Evolutionary conservation across 2,888 invertebrate species (phyloP).

Genomic region (Drosophila putrida): DNA sequence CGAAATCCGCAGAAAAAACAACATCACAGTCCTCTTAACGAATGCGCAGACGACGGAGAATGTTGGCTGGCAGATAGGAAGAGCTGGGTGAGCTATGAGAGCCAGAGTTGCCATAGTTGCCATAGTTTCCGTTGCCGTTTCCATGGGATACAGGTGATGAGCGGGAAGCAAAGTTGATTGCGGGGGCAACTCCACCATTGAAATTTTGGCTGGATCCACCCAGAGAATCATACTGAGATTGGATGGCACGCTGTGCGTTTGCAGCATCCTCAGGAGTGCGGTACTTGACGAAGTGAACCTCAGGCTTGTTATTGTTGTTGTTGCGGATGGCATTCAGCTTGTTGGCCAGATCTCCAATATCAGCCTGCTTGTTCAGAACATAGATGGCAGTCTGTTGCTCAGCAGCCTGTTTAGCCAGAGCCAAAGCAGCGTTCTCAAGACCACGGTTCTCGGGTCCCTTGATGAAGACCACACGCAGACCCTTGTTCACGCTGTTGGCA

Average conservation of each 20-base stretch:
- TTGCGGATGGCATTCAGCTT: conserved; percentile 69
- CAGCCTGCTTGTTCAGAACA: conserved; percentile 79
- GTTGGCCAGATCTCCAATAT: conserved; percentile 73
- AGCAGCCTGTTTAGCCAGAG: conserved; percentile 73
- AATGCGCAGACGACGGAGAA: conserved; percentile 76
- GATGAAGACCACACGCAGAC: conserved; percentile 84
- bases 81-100: conserved; percentile 49
- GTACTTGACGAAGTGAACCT: conserved; percentile 84
- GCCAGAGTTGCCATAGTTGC: conserved; percentile 17
- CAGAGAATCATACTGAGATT: conserved; percentile 76
- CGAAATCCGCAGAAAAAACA: conserved; percentile 28
- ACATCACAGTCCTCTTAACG: conserved; percentile 55
- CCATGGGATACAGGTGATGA: conserved; percentile 13
- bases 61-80: conserved; percentile 75
- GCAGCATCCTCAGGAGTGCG: conserved; percentile 82
- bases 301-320: conserved; percentile 75
- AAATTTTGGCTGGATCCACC: conserved; percentile 73
- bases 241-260: conserved; percentile 80
- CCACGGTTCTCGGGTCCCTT: conserved; percentile 82
- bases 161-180: conserved; percentile 79
- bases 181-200: conserved; percentile 80
- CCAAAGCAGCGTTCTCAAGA: conserved; percentile 79
- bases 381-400: conserved; percentile 82
- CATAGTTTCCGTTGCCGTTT: neutral
- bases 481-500: conserved; percentile 64